Base-by-base conservation (phyloP, 23 tunicate species). In the Clavelina lepadiformis region DNA sequence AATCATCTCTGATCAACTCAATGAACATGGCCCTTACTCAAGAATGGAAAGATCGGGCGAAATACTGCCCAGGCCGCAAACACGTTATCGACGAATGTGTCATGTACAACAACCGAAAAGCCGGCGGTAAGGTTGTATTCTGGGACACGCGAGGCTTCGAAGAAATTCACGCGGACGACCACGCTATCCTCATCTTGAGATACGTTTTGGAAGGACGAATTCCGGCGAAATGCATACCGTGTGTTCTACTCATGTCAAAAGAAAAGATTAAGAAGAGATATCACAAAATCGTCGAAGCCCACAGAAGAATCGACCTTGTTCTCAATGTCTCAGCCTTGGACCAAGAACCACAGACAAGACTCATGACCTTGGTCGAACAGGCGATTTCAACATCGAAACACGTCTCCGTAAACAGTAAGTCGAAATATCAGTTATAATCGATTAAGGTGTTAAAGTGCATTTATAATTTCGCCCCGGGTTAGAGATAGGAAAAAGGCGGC, bases 141-240 rank as follows among this genome's bases (percentile, higher is more conserved):
- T 86, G 82, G 75, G 99, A 94, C 84, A 88, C 99, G 27, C 81
- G 95, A 31, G 99, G 99, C 52, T 94, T 94, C 62, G 92, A 94
- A 33, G 80, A 77, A 33, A 86, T 94, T 24, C 91, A 94, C 82
- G 87, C 65, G 50, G 80, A 82, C 6, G 86, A 86, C 24, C 95
- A 86, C 59, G 91, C 94, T 3, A 76, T 82, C 18, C 81, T 94
- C 28, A 86, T 94, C 15, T 63, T 94, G 31, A 67, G 99, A 27
- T 94, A 94, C 65, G 82, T 94, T 25, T 59, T 94, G 31, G 99
- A 94, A 71, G 99, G 99, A 28, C 69, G 99, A 19, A 80, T 94
- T 24, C 99, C 94, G 2, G 76, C 99, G 22, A 75, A 80, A 65
- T 85, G 94, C 73, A 89, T 94, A 36, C 94, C 96, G 18, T 82